Evolutionary conservation across 2,113 vertebrate genomes (phyloP), one percentile per base, ranked within the genome.

Genomic region (Lutjanus erythropterus): DNA sequence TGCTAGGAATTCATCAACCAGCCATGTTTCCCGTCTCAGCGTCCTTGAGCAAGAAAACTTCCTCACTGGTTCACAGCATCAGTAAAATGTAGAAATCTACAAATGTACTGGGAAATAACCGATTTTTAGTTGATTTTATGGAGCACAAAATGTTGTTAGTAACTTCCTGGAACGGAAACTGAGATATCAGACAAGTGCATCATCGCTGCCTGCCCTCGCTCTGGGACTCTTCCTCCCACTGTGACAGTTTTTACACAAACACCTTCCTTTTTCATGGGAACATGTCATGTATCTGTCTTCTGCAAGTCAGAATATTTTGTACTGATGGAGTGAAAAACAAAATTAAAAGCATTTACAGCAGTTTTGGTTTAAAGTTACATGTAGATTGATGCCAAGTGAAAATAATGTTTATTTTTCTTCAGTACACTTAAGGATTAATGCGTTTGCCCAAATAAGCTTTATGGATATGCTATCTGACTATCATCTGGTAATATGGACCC

Each of bases 1-100:
- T 62, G 61, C 53, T 85, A 58, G 75, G 84, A 82, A 81, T 89
- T 86, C 61, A 87, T 92, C 84, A 88, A 70, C 9, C 64, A 71
- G 72, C 35, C 37, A 49, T 62, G 66, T 29, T 64, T 82, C 70
- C 66, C 83, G 79, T 61, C 82, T 78, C 41, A 29, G 58, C 0
- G 74, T 77, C 86, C 80, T 89, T 85, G 71, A 89, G 75, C 19
- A 53, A 39, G 29, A 50, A 62, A 75, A 68, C 33, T 18, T 35
- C 41, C 23, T 74, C 1, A 35, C 23, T 21, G 9, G 6, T 37
- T 49, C 29, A 50, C 25, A 49, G 61, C 56, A 44, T 44, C 33
- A 46, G 42, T 16, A 25, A 61, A 70, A 67, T 67, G 52, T 62
- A 53, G 5, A 76, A 77, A 74, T 71, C 8, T n/a, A 74, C 8